phyloP scores from a whole-genome alignment of 2,888 invertebrate genomes.

The Eudasyphora cyanicolor region DNA sequence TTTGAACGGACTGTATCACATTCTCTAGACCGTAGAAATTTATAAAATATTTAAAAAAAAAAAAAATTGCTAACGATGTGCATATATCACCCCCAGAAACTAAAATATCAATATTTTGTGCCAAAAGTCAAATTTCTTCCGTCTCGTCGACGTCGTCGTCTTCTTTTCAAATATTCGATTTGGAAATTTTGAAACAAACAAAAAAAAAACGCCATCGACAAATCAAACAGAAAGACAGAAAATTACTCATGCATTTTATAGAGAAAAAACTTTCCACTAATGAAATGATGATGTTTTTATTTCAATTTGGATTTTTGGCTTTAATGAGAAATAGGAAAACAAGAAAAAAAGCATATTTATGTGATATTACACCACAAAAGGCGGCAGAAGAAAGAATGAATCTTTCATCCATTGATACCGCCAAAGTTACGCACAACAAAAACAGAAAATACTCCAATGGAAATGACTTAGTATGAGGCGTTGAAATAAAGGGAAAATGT shows the following conservation, averaged over 20 bases:
- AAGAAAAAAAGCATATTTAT: not conserved
- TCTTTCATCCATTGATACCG: not conserved
- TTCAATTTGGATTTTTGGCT: not conserved
- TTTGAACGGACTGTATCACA: not conserved
- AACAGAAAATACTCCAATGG: not conserved
- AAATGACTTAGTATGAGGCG: not conserved
- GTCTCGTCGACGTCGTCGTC: too few species aligned
- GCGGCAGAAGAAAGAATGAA: not conserved
- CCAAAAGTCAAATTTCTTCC: not conserved
- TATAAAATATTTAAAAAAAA: not conserved
- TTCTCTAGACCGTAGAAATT: not conserved
- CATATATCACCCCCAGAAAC: not conserved
- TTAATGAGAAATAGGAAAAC: not conserved
- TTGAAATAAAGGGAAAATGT: not conserved
- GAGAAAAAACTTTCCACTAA: slow-evolving; percentile 33
- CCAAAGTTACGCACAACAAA: not conserved
- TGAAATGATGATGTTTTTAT: not conserved
- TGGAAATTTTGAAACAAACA: not conserved
- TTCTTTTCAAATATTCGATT: not conserved
- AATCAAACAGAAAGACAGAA: not conserved
- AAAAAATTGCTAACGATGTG: not conserved
- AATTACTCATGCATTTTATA: slow-evolving; percentile 25
- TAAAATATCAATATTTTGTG: not conserved
- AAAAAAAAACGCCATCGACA: not conserved
- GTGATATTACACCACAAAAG: not conserved